These are phyloP conservation scores for Nudaria mundana DNA, from an alignment of 2,888 invertebrate species.

Conservation along the genomic window DNA sequence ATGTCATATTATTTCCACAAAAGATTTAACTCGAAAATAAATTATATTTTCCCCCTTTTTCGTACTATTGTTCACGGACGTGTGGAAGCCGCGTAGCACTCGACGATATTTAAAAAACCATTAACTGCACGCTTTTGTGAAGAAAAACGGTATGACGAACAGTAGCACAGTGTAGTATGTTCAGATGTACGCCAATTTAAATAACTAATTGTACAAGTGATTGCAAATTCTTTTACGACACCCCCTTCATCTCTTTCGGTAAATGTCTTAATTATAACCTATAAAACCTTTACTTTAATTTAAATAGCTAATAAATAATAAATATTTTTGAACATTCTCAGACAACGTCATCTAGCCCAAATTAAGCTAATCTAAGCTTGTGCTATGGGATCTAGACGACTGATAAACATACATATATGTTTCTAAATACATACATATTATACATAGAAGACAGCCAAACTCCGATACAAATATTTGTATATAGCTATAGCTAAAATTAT, in stretches of 20 bases:
- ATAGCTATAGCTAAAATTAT: too few relatives aligned
- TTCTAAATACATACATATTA: too few relatives aligned
- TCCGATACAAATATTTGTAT: too few relatives aligned
- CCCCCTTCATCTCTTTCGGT: slow-evolving; percentile 9
- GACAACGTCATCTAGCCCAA: too few relatives aligned
- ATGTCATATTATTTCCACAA: slow-evolving; percentile 82
- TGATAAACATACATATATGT: too few relatives aligned
- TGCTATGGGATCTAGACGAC: too few relatives aligned
- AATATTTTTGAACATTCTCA: too few relatives aligned
- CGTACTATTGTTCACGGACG: slow-evolving; percentile 72
- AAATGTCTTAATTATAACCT: too few relatives aligned
- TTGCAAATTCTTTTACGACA: slow-evolving; percentile 7
- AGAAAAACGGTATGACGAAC: slow-evolving; percentile 40
- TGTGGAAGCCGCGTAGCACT: slow-evolving; percentile 71
- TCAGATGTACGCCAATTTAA: slow-evolving; percentile 35
- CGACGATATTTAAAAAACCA: slow-evolving; percentile 79
- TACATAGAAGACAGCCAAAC: too few relatives aligned
- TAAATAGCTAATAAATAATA: too few relatives aligned
- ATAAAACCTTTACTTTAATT: too few relatives aligned
- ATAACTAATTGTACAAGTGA: slow-evolving; percentile 26
- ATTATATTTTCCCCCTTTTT: slow-evolving; percentile 77
- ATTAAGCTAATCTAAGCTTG: too few relatives aligned
- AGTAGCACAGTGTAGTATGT: slow-evolving; percentile 29
- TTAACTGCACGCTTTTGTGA: slow-evolving; percentile 74
- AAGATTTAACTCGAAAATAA: slow-evolving; percentile 83